A percentile compares a stretch with the other conserved stretches of the same genome.
Evolutionary conservation across 2,797 vertebrate genomes (phyloP).

Genomic region (Staurois parvus): DNA sequence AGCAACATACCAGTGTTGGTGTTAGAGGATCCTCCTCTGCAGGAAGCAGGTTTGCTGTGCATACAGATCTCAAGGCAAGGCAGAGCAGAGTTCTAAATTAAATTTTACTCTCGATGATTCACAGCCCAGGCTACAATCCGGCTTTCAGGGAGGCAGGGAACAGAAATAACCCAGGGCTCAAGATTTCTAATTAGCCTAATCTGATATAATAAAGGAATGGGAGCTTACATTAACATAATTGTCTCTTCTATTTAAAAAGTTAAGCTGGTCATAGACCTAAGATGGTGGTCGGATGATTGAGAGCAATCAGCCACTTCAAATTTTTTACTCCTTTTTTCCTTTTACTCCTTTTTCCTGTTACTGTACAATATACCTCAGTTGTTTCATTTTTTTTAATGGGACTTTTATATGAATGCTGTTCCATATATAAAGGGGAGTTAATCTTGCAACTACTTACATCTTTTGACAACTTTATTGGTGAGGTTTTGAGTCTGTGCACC

Average conservation of each 20-base stretch:
- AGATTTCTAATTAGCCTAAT: conserved; percentile 70
- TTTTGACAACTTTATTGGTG: no score
- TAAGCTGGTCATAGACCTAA: not conserved
- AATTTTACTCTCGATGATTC: conserved; percentile 69
- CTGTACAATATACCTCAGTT: not conserved
- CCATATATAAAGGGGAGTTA: no score
- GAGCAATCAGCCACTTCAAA: not conserved
- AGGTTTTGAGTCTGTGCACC: no score
- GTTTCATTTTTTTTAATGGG: no score
- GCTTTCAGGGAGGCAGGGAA: conserved; percentile 66
- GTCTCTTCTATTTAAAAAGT: conserved; percentile 61
- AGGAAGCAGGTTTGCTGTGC: conserved; percentile 13
- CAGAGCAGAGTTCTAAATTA: conserved; percentile 55
- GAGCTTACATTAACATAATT: conserved; percentile 63
- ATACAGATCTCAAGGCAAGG: not conserved
- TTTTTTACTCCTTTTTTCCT: not conserved
- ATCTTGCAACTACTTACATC: no score
- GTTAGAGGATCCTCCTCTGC: not conserved
- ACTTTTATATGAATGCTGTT: no score
- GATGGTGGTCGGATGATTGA: not conserved
- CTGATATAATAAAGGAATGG: conserved; percentile 66
- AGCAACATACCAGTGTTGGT: not conserved
- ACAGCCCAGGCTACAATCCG: conserved; percentile 64
- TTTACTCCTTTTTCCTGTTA: no score
- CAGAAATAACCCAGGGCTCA: conserved; percentile 71